Evolutionary conservation across 2,113 vertebrate species (phyloP).

Genomic region (Cepphus grylle): DNA sequence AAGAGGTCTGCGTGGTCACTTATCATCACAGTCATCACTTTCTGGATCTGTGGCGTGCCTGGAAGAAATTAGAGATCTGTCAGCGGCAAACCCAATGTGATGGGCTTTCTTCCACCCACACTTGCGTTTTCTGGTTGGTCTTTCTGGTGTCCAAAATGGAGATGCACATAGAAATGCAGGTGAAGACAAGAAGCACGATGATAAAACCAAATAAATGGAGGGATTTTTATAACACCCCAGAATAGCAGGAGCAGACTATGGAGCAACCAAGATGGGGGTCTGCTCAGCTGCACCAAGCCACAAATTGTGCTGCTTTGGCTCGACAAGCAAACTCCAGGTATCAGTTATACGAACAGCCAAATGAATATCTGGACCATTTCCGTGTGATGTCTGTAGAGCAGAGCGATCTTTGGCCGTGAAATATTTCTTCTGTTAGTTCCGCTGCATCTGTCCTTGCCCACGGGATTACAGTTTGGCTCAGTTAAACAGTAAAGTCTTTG

Average conservation of each 20-base stretch:
- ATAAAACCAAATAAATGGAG: neutral
- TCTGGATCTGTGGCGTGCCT: conserved; percentile 94
- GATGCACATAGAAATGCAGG: neutral
- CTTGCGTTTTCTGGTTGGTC: neutral
- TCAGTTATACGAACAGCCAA: too few species aligned
- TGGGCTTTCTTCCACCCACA: neutral
- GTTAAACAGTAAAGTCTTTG: neutral
- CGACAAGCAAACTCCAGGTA: neutral
- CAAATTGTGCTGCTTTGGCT: neutral
- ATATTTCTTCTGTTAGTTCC: neutral
- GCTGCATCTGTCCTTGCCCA: neutral
- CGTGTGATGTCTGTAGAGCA: neutral
- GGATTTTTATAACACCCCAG: neutral
- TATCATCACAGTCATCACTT: conserved; percentile 95
- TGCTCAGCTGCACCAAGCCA: neutral
- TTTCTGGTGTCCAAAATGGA: neutral
- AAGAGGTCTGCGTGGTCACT: conserved; percentile 87
- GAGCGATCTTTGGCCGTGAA: neutral
- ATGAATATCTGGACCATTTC: neutral
- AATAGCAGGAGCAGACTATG: neutral
- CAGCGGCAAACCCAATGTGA: neutral
- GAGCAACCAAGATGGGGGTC: neutral
- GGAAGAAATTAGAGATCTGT: neutral
- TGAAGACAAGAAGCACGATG: neutral
- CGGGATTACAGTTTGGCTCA: neutral